Evolutionary conservation across 2,113 vertebrate species (phyloP).

Genomic region (Hyperoodon ampullatus): DNA sequence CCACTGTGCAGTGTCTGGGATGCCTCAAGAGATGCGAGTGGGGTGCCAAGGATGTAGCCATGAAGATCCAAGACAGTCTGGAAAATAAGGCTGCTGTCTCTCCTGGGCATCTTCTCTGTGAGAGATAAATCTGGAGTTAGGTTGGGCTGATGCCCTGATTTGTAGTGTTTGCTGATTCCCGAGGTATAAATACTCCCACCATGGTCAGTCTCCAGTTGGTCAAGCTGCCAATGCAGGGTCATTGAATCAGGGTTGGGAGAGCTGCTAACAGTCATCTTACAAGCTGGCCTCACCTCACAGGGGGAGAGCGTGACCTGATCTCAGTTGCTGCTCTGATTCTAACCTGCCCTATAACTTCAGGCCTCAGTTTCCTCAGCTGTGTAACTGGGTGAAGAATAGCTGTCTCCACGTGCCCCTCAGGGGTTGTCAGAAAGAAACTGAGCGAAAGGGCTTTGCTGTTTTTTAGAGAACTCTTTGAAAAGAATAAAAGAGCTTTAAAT

Average conservation of each 20-base stretch:
- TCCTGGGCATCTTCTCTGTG: background rate
- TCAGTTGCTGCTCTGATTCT: background rate
- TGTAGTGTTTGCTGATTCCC: background rate
- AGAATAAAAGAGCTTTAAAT: background rate
- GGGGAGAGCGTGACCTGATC: rapidly evolving
- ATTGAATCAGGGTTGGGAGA: rapidly evolving
- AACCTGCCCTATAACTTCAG: background rate
- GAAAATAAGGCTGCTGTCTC: background rate
- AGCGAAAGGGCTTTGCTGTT: background rate
- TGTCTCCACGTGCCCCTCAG: background rate
- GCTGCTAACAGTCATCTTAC: rapidly evolving
- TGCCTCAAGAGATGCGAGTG: background rate
- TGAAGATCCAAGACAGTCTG: background rate
- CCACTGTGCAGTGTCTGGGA: background rate
- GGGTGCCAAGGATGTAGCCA: background rate
- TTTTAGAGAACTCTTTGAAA: background rate
- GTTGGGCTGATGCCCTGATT: background rate
- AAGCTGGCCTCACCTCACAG: background rate
- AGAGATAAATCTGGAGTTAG: background rate
- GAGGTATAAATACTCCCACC: background rate
- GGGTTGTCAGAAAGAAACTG: background rate
- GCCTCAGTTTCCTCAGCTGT: background rate
- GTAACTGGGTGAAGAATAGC: background rate
- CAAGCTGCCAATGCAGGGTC: rapidly evolving
- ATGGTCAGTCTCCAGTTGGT: background rate